Evolutionary conservation across 2,888 invertebrate genomes (phyloP), one percentile per base, ranked within the genome.

Genomic region (Melanargia galathea): DNA sequence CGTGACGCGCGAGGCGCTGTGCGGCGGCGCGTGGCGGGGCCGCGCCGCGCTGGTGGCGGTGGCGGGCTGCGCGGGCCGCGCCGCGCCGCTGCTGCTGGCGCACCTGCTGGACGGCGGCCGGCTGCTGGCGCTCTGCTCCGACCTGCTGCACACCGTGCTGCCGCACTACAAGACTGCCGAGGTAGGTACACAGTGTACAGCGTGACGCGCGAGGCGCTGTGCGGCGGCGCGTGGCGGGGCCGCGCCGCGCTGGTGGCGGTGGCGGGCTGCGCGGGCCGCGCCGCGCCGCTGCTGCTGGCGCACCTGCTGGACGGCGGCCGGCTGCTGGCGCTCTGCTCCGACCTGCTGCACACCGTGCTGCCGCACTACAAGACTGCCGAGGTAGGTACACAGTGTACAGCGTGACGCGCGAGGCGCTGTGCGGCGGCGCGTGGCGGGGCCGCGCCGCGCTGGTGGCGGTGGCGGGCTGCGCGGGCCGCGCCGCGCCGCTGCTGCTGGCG

Each of bases 91-190:
- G 62, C 84, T 96, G 35, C 90, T 96, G 13, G 94, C 95, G 48
- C 96, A 95, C 74, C 85, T 97, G 66, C 85, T 96, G 18, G 92
- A 92, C 46, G 96, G 96, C 1, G 97, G 96, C 8, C 93, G 95
- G 66, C 84, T 97, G 62, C 87, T 97, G 8, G 96, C 96, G 30
- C 91, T 97, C 2, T 97, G 96, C 78, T 96, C 96, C 3, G 96
- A 97, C 81, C 91, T 96, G 33, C 87, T 97, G 40, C 95, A 96
- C 72, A 93, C 95, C 38, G 93, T 97, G 56, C 86, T 97, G 71
- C 96, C 96, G 22, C 94, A 95, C 63, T 97, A 96, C 81, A 95
- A 96, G 75, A 96, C 96, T 60, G 96, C 96, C 7, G 96, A 97
- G 92, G 96, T 95, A 73, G 70, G 75, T 24, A n/a, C 22, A 13